Conservation (phyloP, 2,113 vertebrate species). For the Mellivora capensis region DNA sequence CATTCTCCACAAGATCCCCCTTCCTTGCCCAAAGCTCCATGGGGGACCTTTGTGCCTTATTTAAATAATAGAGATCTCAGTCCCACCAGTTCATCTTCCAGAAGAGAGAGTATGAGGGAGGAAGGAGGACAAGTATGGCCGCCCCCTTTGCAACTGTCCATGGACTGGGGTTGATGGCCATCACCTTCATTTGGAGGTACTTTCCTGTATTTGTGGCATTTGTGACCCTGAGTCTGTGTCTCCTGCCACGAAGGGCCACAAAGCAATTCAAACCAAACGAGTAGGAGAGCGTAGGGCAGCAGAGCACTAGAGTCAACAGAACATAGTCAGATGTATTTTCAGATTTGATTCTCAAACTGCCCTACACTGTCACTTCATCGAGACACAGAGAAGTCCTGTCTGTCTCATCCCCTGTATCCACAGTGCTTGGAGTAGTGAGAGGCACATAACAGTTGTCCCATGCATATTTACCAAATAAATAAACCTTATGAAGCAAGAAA, state of each 20-base stretch:
- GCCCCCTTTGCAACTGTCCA: neutral
- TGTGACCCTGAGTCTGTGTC: neutral
- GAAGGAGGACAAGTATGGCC: neutral
- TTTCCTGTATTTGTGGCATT: neutral
- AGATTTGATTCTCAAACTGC: neutral
- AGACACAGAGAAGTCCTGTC: neutral
- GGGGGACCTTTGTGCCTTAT: neutral
- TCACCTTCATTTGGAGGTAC: neutral
- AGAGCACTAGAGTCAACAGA: neutral
- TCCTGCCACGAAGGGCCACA: neutral
- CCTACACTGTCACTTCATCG: neutral
- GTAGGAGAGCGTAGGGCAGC: neutral
- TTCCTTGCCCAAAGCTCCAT: neutral
- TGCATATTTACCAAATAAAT: neutral
- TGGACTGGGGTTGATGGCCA: neutral
- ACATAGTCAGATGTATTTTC: neutral
- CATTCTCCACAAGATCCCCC: accelerated
- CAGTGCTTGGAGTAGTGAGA: neutral
- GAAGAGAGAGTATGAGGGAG: neutral
- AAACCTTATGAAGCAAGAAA: neutral
- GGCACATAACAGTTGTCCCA: neutral
- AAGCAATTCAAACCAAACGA: neutral
- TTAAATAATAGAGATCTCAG: neutral
- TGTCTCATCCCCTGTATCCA: neutral
- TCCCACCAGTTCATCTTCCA: neutral